Evolutionary conservation across 2,113 vertebrate species (phyloP).

Genomic region (Machaerirhynchus nigripectus): DNA sequence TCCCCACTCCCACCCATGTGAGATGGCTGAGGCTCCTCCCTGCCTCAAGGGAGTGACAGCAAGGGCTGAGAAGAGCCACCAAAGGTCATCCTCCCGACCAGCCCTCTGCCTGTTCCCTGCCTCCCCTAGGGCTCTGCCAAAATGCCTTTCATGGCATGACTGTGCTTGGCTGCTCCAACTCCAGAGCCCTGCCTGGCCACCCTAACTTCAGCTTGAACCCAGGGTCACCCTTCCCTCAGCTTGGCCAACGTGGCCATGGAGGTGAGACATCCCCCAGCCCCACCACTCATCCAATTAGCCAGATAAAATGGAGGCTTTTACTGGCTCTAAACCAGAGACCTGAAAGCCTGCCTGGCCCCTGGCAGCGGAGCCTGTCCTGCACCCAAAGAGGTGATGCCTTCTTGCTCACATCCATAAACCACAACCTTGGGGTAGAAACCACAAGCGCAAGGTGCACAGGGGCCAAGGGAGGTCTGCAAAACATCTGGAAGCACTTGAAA

Average conservation of each 20-base stretch:
- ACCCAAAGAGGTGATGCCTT: neutral
- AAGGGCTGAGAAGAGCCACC: neutral
- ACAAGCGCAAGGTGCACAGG: neutral
- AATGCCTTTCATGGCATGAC: neutral
- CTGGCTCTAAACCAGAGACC: neutral
- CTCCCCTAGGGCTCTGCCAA: neutral
- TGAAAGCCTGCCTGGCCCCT: neutral
- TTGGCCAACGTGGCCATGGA: rapidly evolving
- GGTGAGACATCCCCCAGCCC: neutral
- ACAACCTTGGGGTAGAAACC: neutral
- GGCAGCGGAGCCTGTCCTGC: neutral
- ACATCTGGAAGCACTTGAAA: neutral
- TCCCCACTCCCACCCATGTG: neutral
- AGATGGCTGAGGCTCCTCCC: neutral
- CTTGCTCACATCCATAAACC: neutral
- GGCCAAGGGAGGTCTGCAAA: neutral
- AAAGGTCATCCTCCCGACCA: neutral
- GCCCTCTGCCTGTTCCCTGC: neutral
- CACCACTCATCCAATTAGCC: neutral
- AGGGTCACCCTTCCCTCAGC: neutral
- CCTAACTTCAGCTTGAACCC: neutral
- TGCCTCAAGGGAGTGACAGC: neutral
- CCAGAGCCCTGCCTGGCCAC: neutral
- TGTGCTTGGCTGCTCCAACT: neutral
- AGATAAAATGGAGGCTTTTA: neutral